Evolutionary conservation across 2,888 invertebrate genomes (phyloP).

Genomic region (Clitarchus hookeri): DNA sequence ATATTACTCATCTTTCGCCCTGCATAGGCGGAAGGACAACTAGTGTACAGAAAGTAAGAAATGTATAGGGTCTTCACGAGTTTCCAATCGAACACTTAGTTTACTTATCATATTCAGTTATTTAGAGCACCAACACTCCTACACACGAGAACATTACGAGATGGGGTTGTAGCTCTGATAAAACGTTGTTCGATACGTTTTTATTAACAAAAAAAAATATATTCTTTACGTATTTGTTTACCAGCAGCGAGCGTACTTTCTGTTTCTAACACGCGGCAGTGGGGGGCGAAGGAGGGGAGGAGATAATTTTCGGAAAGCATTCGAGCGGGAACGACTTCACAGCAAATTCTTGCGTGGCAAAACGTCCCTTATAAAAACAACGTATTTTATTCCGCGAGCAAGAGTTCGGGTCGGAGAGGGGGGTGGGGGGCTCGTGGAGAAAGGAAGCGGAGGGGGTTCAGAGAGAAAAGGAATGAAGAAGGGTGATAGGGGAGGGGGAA

Average conservation of each 20-base stretch:
- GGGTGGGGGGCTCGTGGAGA: not conserved
- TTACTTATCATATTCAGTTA: too few relatives aligned
- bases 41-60: too few relatives aligned
- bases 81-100: too few relatives aligned
- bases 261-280: not conserved
- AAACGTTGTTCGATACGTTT: too few relatives aligned
- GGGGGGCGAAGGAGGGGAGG: not conserved
- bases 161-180: too few relatives aligned
- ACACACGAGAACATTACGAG: too few relatives aligned
- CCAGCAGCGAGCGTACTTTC: not conserved
- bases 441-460: not conserved
- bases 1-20: too few relatives aligned
- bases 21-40: too few relatives aligned
- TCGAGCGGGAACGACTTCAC: conserved; percentile 26
- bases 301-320: conserved; percentile 17
- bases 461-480: not conserved
- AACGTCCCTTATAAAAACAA: conserved; percentile 26
- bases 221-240: not conserved
- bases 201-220: too few relatives aligned
- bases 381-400: not conserved
- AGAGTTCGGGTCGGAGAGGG: not conserved
- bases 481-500: not conserved
- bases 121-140: too few relatives aligned
- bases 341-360: conserved; percentile 28
- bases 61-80: too few relatives aligned